phyloP scores from a whole-genome alignment of 2,888 invertebrate genomes.

The Cylindroiulus punctatus region DNA sequence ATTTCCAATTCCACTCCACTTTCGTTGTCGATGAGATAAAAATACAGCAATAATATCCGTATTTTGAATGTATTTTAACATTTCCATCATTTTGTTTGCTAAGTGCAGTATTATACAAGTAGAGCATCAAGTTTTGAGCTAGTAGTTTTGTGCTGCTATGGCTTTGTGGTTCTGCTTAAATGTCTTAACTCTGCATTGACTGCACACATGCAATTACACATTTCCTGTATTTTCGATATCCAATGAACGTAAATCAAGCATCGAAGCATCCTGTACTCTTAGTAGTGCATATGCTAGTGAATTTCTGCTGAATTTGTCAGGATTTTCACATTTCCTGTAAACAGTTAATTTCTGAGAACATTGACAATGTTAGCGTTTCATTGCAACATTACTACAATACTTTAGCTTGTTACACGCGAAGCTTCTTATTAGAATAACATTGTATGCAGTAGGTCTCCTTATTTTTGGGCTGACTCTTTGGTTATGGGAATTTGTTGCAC shows the following conservation, averaged over 20 bases:
- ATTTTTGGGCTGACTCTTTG: background rate
- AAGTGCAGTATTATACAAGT: too few relatives aligned
- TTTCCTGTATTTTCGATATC: background rate
- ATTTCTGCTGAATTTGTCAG: background rate
- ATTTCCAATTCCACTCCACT: background rate
- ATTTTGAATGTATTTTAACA: too few relatives aligned
- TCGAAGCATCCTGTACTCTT: slow-evolving; percentile 8
- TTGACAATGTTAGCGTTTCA: background rate
- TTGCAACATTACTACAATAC: background rate
- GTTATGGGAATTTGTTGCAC: slow-evolving; percentile 37
- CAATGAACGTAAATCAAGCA: background rate
- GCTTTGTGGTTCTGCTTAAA: too few relatives aligned
- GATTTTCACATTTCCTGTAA: slow-evolving; percentile 48
- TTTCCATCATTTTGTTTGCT: too few relatives aligned
- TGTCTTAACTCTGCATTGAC: too few relatives aligned
- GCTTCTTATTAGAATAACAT: background rate
- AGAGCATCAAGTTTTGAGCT: too few relatives aligned
- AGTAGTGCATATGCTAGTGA: background rate
- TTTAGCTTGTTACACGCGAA: background rate
- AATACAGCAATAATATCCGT: too few relatives aligned
- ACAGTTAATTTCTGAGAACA: background rate
- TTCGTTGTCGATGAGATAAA: too few relatives aligned
- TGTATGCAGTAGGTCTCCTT: too few relatives aligned
- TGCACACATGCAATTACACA: too few relatives aligned
- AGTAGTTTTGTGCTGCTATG: too few relatives aligned